These are phyloP conservation scores for Oophaga pumilio DNA, from an alignment of 2,113 vertebrate species.

Conservation along the genomic window DNA sequence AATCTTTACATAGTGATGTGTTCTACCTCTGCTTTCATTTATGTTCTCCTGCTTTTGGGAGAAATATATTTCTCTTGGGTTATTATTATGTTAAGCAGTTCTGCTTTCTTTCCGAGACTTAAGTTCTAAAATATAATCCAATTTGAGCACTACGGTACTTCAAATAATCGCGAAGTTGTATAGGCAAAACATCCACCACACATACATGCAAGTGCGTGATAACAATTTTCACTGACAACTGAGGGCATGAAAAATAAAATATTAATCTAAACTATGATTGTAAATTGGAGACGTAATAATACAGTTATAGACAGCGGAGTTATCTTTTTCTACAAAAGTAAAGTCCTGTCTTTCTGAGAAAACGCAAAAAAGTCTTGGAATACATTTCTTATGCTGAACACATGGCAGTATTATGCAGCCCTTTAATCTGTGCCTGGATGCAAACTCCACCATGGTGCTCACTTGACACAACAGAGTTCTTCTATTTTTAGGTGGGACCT, in stretches of 20 bases:
- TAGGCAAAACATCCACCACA: neutral
- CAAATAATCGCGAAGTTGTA: neutral
- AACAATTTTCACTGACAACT: neutral
- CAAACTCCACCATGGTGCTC: neutral
- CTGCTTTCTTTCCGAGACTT: neutral
- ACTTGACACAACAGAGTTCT: neutral
- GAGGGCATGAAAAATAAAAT: neutral
- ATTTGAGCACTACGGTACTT: neutral
- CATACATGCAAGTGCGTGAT: neutral
- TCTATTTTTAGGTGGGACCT: too few relatives aligned
- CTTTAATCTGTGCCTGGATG: neutral
- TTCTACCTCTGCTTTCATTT: constrained; percentile 6
- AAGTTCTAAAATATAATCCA: constrained; percentile 9
- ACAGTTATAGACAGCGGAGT: neutral
- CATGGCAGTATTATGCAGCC: neutral
- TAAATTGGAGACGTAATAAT: neutral
- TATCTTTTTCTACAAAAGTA: neutral
- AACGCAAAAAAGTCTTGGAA: neutral
- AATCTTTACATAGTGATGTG: constrained; percentile 23
- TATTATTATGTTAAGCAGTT: constrained; percentile 44
- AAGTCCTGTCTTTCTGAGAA: neutral
- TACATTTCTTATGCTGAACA: neutral
- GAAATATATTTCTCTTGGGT: constrained; percentile 17
- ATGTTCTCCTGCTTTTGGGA: neutral
- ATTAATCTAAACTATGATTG: neutral